Percentiles rank a stretch among this genome's conserved stretches.
phyloP scores from a whole-genome alignment of 2,888 invertebrate species.

The Mesorhabditis sp. region DNA sequence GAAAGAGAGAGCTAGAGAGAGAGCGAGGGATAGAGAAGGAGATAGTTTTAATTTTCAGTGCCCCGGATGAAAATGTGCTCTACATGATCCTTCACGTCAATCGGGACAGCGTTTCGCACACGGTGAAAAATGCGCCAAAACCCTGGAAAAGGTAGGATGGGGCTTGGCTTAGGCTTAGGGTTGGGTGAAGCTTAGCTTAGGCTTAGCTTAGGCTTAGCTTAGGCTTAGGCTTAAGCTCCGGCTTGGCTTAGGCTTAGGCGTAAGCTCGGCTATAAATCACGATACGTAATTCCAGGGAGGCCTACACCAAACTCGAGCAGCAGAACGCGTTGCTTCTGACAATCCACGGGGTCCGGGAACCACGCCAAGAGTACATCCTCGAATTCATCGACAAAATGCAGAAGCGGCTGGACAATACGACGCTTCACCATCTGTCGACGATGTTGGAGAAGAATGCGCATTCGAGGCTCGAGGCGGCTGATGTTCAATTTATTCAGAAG shows the following conservation, averaged over 20 bases:
- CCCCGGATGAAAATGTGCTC: conserved; percentile 27
- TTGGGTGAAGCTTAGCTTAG: too few relatives aligned
- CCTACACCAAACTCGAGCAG: conserved; percentile 7
- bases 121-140: conserved; percentile 12
- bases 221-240: too few relatives aligned
- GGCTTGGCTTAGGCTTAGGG: too few relatives aligned
- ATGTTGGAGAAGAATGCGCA: conserved; percentile 38
- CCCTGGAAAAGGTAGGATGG: background rate
- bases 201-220: too few relatives aligned
- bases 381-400: background rate
- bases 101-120: conserved; percentile 20
- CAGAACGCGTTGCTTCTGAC: background rate
- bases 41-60: conserved; percentile 21
- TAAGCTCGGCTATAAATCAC: too few relatives aligned
- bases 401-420: conserved; percentile 23
- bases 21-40: background rate
- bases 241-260: too few relatives aligned
- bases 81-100: conserved; percentile 43
- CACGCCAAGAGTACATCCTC: conserved; percentile 21
- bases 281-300: background rate
- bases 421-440: conserved; percentile 23
- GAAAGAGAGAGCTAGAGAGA: background rate
- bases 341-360: conserved; percentile 21
- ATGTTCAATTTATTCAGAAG: conserved; percentile 56
- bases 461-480: conserved; percentile 28